Percentiles rank a stretch among this genome's conserved stretches.
phyloP scores from a whole-genome alignment of 2,888 invertebrate genomes.

The Griposia aprilina region DNA sequence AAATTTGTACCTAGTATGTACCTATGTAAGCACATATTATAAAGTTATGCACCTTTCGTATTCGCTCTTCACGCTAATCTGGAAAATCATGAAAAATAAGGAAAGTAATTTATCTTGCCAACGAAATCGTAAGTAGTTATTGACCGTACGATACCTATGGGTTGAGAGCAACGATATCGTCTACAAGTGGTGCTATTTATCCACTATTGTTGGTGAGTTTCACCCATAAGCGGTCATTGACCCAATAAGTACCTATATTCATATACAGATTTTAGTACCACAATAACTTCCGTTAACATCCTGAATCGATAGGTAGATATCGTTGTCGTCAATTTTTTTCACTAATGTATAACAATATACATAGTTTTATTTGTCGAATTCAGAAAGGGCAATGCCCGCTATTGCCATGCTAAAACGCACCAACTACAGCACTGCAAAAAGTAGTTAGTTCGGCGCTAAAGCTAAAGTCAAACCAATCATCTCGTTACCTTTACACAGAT shows the following conservation, averaged over 20 bases:
- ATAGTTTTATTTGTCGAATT: not conserved
- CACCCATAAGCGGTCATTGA: not conserved
- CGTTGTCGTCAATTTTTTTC: not conserved
- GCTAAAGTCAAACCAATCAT: not conserved
- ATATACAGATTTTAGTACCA: not conserved
- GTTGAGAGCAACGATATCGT: not conserved
- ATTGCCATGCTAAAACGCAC: too few relatives aligned
- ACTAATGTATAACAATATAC: not conserved
- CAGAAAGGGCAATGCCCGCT: not conserved
- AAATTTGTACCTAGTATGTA: not conserved
- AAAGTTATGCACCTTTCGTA: slow-evolving; percentile 4
- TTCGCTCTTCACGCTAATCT: slow-evolving; percentile 10
- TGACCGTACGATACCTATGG: not conserved
- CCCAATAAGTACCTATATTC: not conserved
- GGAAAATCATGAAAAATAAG: not conserved
- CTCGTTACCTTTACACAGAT: not conserved
- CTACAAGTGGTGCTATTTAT: not conserved
- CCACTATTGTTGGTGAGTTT: not conserved
- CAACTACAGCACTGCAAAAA: not conserved
- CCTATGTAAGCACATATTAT: slow-evolving; percentile 1
- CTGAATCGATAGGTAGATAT: not conserved
- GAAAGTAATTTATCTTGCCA: not conserved
- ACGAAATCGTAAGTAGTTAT: not conserved
- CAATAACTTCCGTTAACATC: not conserved
- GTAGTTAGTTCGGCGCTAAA: not conserved